A percentile compares a stretch with the other conserved stretches of the same genome.
phyloP scores from a whole-genome alignment of 35 echinoderm and acorn worm species.

The Ptychodera flava region DNA sequence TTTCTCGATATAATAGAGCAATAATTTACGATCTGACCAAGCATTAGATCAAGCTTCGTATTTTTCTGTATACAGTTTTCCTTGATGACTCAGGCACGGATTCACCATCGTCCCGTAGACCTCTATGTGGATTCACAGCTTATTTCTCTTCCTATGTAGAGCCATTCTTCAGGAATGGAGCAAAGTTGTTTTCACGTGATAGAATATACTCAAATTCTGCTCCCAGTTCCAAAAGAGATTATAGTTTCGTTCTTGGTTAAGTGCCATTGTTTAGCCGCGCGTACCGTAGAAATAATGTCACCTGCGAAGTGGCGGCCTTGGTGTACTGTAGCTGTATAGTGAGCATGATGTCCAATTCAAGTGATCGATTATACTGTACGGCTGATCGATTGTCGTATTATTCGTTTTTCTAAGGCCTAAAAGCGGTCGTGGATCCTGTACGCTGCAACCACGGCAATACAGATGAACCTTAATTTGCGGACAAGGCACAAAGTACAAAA shows the following conservation, averaged over 20 bases:
- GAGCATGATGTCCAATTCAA: neutral
- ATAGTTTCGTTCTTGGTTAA: slow-evolving; percentile 10
- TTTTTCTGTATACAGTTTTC: neutral
- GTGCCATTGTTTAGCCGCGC: slow-evolving; percentile 15
- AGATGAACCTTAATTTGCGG: neutral
- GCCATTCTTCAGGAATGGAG: neutral
- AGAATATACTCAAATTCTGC: slow-evolving; percentile 11
- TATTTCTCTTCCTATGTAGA: slow-evolving; percentile 9
- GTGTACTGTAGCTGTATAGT: neutral
- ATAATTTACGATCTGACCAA: slow-evolving; percentile 9
- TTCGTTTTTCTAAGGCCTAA: neutral
- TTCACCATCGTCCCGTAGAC: neutral
- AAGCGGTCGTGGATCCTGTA: neutral
- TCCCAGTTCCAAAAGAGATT: slow-evolving; percentile 10
- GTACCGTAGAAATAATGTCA: neutral
- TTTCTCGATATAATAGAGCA: slow-evolving; percentile 17
- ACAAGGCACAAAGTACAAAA: neutral
- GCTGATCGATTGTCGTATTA: neutral
- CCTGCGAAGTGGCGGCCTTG: neutral
- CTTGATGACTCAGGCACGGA: neutral
- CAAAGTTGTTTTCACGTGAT: neutral
- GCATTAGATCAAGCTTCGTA: slow-evolving; percentile 6
- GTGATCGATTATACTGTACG: neutral
- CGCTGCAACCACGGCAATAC: slow-evolving; percentile 25
- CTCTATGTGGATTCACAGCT: neutral